Base-by-base conservation (phyloP, 2,888 invertebrate species). In the Ariolimax columbianus region DNA sequence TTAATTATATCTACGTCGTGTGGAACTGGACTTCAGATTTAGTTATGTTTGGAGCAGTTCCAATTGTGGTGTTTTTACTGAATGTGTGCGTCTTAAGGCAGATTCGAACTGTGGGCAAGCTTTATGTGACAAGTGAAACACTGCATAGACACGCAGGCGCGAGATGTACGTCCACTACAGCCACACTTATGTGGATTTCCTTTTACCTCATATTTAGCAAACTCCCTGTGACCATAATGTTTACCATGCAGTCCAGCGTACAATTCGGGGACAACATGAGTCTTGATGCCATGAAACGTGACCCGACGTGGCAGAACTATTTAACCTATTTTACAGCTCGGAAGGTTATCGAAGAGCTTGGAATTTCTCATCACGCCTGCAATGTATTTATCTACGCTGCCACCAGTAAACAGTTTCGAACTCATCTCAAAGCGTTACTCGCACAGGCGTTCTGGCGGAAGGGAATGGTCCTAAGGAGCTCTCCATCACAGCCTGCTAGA, bases 351-450 rank as follows among this genome's bases (percentile, higher is more conserved):
- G 91, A 93, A 86, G 91, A 91, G 75, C 87, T 93, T 4, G 92
- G 92, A 3, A 89, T 92, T 73, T 93, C 93, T 0, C 93, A 93
- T 80, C 92, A 93, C 81, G 93, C 93, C 0, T 91, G 92, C 77
- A 93, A 93, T 88, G 89, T 91, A n/a, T 90, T 91, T 77, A 89
- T 92, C 47, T 91, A 91, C 87, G 89, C 89, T 47, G 82, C 87
- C 30, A 91, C 91, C 17, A 90, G 91, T 17, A 88, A 88, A 81
- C 89, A 91, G 55, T 92, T 91, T 77, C 79, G 90, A 2, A 23
- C 66, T 26, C 82, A 87, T 70, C 82, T 86, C 47, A 85, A 82
- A 72, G 47, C 68, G 0, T 17, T 86, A 47, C 59, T 83, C 6
- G 38, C 51, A 30, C 72, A 81, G 51, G 68, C 80, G 26, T 47